Evolutionary conservation across 92 coral and sea anemone species (phyloP).

Genomic region (Siderastrea siderea): DNA sequence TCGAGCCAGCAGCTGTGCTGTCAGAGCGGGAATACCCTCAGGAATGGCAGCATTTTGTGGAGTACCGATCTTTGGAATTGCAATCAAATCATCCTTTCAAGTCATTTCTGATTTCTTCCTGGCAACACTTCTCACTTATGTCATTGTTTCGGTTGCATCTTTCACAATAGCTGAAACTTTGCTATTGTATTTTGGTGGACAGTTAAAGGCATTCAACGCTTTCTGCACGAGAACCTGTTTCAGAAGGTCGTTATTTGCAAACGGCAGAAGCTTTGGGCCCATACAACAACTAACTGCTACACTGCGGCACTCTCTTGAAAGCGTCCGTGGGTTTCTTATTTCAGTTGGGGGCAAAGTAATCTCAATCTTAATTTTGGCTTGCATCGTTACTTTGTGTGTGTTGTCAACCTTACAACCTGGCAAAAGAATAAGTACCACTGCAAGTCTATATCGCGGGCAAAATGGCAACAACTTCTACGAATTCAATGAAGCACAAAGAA

Average conservation of each 20-base stretch:
- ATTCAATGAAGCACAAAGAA: not conserved
- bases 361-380: not conserved
- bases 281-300: too few species aligned
- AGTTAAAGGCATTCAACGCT: not conserved
- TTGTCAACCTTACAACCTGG: conserved; percentile 4
- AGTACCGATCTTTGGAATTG: conserved; percentile 28
- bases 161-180: not conserved
- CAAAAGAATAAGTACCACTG: not conserved
- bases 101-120: conserved; percentile 41
- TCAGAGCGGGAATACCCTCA: conserved; percentile 52
- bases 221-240: not conserved
- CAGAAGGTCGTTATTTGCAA: not conserved
- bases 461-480: not conserved
- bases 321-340: not conserved
- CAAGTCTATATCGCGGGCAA: not conserved
- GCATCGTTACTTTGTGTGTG: not conserved
- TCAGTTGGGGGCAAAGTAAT: conserved; percentile 10
- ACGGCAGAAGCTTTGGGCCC: not conserved
- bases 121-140: conserved; percentile 24
- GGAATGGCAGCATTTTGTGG: conserved; percentile 34
- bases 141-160: not conserved
- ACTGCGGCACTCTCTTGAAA: not conserved
- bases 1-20: conserved; percentile 37
- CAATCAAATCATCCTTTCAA: conserved; percentile 59
- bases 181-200: not conserved